Conservation (phyloP, 2,113 vertebrate genomes). For the Cheilinus undulatus region DNA sequence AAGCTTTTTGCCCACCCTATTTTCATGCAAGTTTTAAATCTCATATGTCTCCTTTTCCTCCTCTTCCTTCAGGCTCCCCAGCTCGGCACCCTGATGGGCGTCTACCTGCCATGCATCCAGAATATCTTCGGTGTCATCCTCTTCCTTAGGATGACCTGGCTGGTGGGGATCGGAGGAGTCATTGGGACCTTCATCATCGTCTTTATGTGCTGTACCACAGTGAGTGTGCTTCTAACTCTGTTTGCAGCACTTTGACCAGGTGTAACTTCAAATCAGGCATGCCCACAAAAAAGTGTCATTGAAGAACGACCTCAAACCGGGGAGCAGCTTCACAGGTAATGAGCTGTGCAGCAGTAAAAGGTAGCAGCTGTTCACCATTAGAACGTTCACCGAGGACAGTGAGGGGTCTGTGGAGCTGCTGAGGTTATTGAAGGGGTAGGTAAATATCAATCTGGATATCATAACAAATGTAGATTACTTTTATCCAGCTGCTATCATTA, state of each 20-base stretch:
- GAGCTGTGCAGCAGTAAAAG: constrained; percentile 15
- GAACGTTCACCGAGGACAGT: constrained; percentile 10
- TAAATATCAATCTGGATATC: not conserved
- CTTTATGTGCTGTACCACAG: constrained; percentile 95
- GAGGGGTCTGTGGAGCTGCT: not conserved
- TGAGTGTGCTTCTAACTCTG: constrained; percentile 80
- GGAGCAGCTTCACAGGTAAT: constrained; percentile 14
- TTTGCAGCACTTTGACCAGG: not conserved
- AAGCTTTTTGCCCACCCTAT: no score
- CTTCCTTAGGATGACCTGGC: constrained; percentile 98
- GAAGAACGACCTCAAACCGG: constrained; percentile 19
- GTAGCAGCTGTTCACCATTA: constrained; percentile 29
- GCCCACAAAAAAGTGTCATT: not conserved
- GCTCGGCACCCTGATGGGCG: constrained; percentile 98
- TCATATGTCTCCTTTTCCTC: not conserved
- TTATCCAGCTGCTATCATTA: not conserved
- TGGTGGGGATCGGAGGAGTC: constrained; percentile 96
- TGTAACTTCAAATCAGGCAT: constrained; percentile 14
- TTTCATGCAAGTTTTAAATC: no score
- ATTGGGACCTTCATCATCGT: constrained; percentile 97
- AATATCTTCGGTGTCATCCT: constrained; percentile 99
- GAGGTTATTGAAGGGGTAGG: not conserved
- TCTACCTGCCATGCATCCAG: constrained; percentile 97
- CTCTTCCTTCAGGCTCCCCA: constrained; percentile 86
- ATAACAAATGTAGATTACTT: not conserved